Evolutionary conservation across 2,888 invertebrate species (phyloP), one percentile per base, ranked within the genome.

Genomic region (Bugula neritina): DNA sequence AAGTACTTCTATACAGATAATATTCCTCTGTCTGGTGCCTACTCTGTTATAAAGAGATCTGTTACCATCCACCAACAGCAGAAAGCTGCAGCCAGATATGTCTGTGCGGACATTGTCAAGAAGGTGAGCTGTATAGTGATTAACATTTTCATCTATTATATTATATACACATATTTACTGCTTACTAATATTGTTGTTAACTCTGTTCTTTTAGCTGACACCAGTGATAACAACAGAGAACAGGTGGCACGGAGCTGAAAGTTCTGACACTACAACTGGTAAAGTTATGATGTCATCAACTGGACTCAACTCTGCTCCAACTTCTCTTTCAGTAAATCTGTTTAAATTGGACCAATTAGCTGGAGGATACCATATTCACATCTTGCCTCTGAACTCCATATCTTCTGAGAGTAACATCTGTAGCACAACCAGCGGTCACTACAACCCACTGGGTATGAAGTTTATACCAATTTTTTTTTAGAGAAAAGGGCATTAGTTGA

Each of bases 51-150:
- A 78, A 92, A 91, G 70, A 91, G 90, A 82, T 92, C 94, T 10
- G 85, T 96, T 43, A 92, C 94, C 1, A 88, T 96, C 70, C 93
- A 91, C 79, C 93, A 92, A 80, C 93, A 94, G 80, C 89, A 90
- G 79, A 92, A 92, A 0, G 94, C 94, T 0, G 89, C 90, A 74
- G 63, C 63, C 31, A 2, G 63, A 63, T 86, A 95, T 80, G 93
- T 92, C 0, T 96, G 95, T 83, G 91, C 93, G 10, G 88, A 76
- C 71, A 63, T 63, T 31, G n/a, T 63, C 21, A 21, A 63, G 31
- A 63, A 63, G 63, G 63, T 63, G 31, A 17, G 43, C 17, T n/a
- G n/a, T n/a, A n/a, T n/a, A n/a, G n/a, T n/a, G n/a, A n/a, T n/a
- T n/a, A n/a, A n/a, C n/a, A n/a, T n/a, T n/a, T n/a, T n/a, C n/a